Conservation (phyloP, 2,888 invertebrate genomes). For the Xestia ashworthii region DNA sequence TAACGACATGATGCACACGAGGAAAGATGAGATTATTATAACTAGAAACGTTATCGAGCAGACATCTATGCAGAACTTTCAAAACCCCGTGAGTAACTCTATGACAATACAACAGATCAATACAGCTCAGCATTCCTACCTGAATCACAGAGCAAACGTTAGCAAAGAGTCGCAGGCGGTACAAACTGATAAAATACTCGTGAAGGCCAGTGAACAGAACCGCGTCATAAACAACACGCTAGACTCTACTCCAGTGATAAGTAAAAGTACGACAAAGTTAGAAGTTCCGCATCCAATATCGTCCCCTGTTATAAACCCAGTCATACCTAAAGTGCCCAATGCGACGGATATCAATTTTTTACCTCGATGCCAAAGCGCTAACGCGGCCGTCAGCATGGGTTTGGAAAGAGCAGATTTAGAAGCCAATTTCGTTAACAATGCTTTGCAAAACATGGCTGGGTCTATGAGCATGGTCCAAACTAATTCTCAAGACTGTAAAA, state of each 20-base stretch:
- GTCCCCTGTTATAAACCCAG: constrained; percentile 87
- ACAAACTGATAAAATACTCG: constrained; percentile 83
- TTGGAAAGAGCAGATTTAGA: constrained; percentile 84
- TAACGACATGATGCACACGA: constrained; percentile 77
- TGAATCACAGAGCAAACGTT: constrained; percentile 81
- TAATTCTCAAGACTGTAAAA: constrained; percentile 81
- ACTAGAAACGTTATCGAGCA: constrained; percentile 84
- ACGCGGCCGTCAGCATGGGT: constrained; percentile 84
- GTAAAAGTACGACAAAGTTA: constrained; percentile 84
- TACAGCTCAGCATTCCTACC: constrained; percentile 81
- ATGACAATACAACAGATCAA: constrained; percentile 88
- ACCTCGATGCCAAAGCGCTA: constrained; percentile 88
- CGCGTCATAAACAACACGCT: constrained; percentile 77
- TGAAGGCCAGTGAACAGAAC: constrained; percentile 81
- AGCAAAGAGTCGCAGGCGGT: constrained; percentile 85
- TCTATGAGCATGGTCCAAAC: constrained; percentile 82
- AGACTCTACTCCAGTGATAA: constrained; percentile 81
- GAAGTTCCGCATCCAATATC: constrained; percentile 89
- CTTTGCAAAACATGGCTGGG: constrained; percentile 80
- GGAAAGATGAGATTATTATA: constrained; percentile 86
- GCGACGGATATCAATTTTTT: constrained; percentile 85
- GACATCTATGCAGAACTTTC: constrained; percentile 81
- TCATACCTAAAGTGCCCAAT: constrained; percentile 86
- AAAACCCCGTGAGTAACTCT: constrained; percentile 81
- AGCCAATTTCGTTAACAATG: constrained; percentile 75